A percentile compares a stretch with the other conserved stretches of the same genome.
Conservation (phyloP, 2,797 vertebrate genomes). For the Myiotriccus ornatus region DNA sequence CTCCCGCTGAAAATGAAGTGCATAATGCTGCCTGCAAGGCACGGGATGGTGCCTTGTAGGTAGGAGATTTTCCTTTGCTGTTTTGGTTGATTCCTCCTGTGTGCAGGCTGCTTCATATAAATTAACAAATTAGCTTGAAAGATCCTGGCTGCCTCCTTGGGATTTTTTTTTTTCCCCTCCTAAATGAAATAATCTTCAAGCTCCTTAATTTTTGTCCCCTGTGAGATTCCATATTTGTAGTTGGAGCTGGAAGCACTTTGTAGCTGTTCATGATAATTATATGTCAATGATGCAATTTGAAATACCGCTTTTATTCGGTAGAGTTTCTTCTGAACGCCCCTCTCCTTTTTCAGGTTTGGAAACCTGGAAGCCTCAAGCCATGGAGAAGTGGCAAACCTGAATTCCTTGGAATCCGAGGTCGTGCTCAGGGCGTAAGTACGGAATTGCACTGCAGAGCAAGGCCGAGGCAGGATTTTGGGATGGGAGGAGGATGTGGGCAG, state of each 20-base stretch:
- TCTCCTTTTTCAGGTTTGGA: slow-evolving; percentile 67
- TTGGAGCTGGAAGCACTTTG: neutral
- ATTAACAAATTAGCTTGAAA: neutral
- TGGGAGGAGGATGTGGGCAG: neutral
- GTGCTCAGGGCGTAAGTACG: slow-evolving; percentile 75
- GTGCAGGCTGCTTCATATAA: neutral
- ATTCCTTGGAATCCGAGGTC: slow-evolving; percentile 46
- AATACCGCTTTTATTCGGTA: neutral
- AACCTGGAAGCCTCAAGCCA: slow-evolving; percentile 59
- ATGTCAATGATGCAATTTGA: neutral
- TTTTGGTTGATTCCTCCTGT: neutral
- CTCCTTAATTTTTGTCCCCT: neutral
- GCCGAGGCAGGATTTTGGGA: neutral
- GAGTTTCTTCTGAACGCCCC: neutral
- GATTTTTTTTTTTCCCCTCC: neutral
- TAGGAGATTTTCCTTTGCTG: neutral
- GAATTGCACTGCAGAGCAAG: neutral
- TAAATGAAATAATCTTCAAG: neutral
- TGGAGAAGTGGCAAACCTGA: slow-evolving; percentile 60
- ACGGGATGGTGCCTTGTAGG: neutral
- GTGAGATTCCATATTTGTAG: neutral
- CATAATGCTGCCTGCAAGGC: neutral
- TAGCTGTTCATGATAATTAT: neutral
- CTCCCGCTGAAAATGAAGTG: neutral
- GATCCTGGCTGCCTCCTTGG: neutral